These are phyloP conservation scores for Macrosteles quadrilineatus DNA, from an alignment of 1,140 invertebrate species.

Conservation along the genomic window DNA sequence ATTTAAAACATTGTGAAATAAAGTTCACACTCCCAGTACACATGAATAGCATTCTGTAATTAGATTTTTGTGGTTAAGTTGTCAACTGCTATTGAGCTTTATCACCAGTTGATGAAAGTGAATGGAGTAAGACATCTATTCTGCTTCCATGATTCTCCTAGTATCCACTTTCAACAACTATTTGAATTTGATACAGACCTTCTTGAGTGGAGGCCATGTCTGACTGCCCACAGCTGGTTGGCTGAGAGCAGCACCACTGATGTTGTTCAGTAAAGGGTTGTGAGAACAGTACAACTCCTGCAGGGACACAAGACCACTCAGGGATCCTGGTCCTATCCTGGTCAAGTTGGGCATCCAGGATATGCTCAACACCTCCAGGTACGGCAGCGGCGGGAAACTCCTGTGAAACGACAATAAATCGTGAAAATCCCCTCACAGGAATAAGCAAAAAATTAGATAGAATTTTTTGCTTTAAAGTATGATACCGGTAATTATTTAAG, in stretches of 20 bases:
- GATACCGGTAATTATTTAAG: not conserved
- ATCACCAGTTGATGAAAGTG: no score
- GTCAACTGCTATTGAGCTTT: no score
- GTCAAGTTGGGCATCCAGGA: slow-evolving; percentile 61
- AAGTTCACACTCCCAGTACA: no score
- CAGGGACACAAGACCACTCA: slow-evolving; percentile 56
- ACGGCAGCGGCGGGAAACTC: slow-evolving; percentile 60
- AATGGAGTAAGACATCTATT: no score
- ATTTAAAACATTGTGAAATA: no score
- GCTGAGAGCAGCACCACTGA: slow-evolving; percentile 58
- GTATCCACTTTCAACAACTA: no score
- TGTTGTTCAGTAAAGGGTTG: slow-evolving; percentile 58
- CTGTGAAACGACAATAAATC: slow-evolving; percentile 50
- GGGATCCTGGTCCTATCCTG: slow-evolving; percentile 55
- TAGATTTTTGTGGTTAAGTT: no score
- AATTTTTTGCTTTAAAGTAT: not conserved
- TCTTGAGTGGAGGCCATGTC: slow-evolving; percentile 60
- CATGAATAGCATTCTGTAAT: no score
- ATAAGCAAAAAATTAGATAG: no score
- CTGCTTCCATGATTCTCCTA: no score
- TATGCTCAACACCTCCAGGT: slow-evolving; percentile 62
- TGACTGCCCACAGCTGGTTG: slow-evolving; percentile 49
- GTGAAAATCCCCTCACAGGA: not conserved
- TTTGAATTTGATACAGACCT: no score
- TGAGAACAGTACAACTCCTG: slow-evolving; percentile 57